Percentiles rank a stretch among this genome's conserved stretches.
These are phyloP conservation scores for Mobula birostris DNA, from an alignment of 2,113 vertebrate species.

Conservation along the genomic window DNA sequence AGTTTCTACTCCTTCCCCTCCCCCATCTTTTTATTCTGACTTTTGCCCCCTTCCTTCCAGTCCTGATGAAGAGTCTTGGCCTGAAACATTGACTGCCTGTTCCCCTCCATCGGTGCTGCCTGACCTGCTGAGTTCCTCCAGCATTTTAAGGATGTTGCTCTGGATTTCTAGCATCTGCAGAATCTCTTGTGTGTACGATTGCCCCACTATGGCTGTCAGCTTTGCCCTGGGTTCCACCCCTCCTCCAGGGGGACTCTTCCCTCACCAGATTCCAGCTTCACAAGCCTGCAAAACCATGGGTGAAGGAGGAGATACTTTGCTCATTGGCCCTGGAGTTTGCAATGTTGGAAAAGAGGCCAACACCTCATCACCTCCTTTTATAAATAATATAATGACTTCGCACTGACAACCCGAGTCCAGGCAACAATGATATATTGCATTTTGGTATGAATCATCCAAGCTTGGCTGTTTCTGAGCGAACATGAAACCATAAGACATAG, in stretches of 20 bases:
- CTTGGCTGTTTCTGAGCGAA: not conserved
- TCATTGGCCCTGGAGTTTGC: not conserved
- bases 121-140: too few species aligned
- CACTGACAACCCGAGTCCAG: not conserved
- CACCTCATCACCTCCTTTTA: not conserved
- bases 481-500: too few species aligned
- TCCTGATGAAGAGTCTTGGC: too few species aligned
- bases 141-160: too few species aligned
- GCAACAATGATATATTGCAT: not conserved
- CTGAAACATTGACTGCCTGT: too few species aligned
- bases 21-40: too few species aligned
- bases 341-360: conserved; percentile 25
- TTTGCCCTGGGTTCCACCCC: not conserved
- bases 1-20: too few species aligned
- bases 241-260: not conserved
- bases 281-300: not conserved
- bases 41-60: too few species aligned
- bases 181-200: too few species aligned
- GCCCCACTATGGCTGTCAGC: not conserved
- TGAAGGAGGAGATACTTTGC: not conserved
- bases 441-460: not conserved
- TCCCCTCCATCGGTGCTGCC: too few species aligned
- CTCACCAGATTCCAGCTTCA: not conserved
- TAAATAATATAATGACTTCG: not conserved
- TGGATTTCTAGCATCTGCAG: too few species aligned